Evolutionary conservation across 2,113 vertebrate genomes (phyloP).

Genomic region (Oncorhynchus keta): DNA sequence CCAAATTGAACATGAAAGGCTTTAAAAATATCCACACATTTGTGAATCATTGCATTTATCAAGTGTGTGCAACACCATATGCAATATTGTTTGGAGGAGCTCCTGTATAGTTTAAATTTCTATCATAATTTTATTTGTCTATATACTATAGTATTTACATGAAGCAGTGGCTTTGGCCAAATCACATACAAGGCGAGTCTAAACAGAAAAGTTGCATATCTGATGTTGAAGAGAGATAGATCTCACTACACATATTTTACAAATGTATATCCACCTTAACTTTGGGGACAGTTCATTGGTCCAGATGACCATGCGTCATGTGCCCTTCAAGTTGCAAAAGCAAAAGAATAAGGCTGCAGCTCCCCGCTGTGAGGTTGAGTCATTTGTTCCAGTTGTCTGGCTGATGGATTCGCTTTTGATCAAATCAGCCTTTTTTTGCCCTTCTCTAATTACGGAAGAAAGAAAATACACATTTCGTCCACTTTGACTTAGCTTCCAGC

Average conservation of each 20-base stretch:
- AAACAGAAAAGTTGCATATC: too few relatives aligned
- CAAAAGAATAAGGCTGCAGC: constrained; percentile 69
- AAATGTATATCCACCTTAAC: constrained; percentile 6
- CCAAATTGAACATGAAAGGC: too few relatives aligned
- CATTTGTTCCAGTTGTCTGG: constrained; percentile 78
- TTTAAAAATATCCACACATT: too few relatives aligned
- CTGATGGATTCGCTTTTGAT: constrained; percentile 76
- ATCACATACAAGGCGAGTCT: too few relatives aligned
- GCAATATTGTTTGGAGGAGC: neutral
- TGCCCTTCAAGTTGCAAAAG: constrained; percentile 73
- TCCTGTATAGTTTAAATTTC: neutral
- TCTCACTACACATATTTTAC: too few relatives aligned
- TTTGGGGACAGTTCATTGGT: constrained; percentile 49
- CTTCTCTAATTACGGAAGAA: constrained; percentile 66
- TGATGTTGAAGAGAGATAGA: too few relatives aligned
- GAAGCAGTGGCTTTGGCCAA: neutral
- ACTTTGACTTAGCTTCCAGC: constrained; percentile 42
- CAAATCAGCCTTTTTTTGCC: constrained; percentile 73
- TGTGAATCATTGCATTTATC: too few relatives aligned
- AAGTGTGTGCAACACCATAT: too few relatives aligned
- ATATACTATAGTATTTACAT: neutral
- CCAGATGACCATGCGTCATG: constrained; percentile 50
- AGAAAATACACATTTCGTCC: constrained; percentile 48
- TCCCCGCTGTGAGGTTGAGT: constrained; percentile 63
- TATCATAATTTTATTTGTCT: too few relatives aligned